Evolutionary conservation across 1,140 invertebrate genomes (phyloP).

Genomic region (Fopius arisanus): DNA sequence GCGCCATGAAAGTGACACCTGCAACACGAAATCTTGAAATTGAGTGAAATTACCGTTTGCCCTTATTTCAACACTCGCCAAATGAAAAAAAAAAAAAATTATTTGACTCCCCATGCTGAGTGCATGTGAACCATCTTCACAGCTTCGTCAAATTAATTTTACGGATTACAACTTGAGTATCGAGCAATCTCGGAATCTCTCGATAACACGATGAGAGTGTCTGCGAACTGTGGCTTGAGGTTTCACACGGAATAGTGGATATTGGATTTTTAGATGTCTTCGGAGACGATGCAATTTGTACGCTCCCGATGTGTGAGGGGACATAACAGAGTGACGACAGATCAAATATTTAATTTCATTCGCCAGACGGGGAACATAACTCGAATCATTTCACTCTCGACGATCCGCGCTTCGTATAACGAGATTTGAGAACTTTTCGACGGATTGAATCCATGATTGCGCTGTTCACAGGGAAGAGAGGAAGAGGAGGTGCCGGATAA

Average conservation of each 20-base stretch:
- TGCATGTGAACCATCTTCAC: not conserved
- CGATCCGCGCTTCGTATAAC: conserved; percentile 7
- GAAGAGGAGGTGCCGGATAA: no score
- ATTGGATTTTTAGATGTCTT: not conserved
- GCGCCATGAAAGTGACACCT: not conserved
- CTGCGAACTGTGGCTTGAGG: not conserved
- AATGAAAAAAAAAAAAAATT: no score
- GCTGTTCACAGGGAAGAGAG: no score
- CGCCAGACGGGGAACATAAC: not conserved
- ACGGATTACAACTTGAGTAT: not conserved
- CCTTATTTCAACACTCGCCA: no score
- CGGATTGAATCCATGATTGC: not conserved
- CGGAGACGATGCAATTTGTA: not conserved
- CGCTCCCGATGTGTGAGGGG: not conserved
- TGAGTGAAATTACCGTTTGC: no score
- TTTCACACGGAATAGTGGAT: not conserved
- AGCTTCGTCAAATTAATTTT: not conserved
- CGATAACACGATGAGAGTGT: conserved; percentile 2
- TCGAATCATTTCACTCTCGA: not conserved
- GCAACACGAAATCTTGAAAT: no score
- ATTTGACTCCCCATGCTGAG: not conserved
- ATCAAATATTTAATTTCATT: conserved; percentile 39
- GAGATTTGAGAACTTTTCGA: conserved; percentile 14
- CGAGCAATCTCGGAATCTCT: not conserved
- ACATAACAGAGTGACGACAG: conserved; percentile 15